These are phyloP conservation scores for Amblyopsis rosae DNA, from an alignment of 2,113 vertebrate species.

Conservation along the genomic window DNA sequence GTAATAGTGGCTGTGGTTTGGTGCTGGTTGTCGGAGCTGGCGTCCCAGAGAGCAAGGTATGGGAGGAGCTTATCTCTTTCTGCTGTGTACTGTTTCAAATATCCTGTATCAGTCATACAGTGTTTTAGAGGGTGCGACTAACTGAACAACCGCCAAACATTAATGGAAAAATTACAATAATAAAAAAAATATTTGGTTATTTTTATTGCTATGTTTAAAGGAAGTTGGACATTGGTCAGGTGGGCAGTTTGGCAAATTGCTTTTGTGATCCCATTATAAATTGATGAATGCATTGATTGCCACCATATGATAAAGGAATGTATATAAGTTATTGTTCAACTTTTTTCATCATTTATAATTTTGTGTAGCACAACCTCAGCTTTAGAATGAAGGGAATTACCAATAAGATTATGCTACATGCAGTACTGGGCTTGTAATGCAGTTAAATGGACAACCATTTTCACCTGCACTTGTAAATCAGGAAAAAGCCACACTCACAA, in stretches of 20 bases:
- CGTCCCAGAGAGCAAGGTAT: constrained; percentile 86
- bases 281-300: background rate
- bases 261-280: constrained; percentile 1
- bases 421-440: too few relatives aligned
- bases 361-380: too few relatives aligned
- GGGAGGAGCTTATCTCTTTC: constrained; percentile 62
- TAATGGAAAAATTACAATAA: background rate
- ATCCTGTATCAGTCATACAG: background rate
- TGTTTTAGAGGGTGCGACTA: background rate
- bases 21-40: constrained; percentile 91
- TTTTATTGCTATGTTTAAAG: background rate
- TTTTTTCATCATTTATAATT: too few relatives aligned
- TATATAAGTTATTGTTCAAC: too few relatives aligned
- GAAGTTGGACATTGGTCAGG: constrained; percentile 43
- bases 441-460: too few relatives aligned
- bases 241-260: constrained; percentile 65
- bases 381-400: too few relatives aligned
- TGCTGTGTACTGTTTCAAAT: constrained; percentile 14
- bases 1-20: constrained; percentile 89
- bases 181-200: background rate
- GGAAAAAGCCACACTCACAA: too few relatives aligned
- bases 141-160: constrained; percentile 11
- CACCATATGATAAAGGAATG: too few relatives aligned
- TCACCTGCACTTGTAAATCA: too few relatives aligned
- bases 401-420: too few relatives aligned